Percentiles rank a stretch among this genome's conserved stretches.
These are phyloP conservation scores for Eublepharis macularius DNA, from an alignment of 2,113 vertebrate species.

Conservation along the genomic window DNA sequence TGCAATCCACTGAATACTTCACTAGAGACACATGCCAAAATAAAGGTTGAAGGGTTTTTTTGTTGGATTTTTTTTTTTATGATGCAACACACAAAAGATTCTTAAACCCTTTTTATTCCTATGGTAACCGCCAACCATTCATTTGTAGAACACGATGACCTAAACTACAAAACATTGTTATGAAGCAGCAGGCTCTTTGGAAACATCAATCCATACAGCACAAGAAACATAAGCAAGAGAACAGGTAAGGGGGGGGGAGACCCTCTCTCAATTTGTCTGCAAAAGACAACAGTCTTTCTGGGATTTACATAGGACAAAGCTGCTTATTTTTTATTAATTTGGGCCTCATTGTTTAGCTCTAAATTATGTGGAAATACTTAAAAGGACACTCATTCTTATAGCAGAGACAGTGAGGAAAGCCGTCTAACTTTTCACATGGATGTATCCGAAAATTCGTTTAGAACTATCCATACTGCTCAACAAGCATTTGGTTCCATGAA, in stretches of 20 bases:
- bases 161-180: slow-evolving; percentile 49
- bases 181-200: slow-evolving; percentile 53
- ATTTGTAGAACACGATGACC: slow-evolving; percentile 57
- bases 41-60: slow-evolving; percentile 3
- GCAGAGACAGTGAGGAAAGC: too few relatives aligned
- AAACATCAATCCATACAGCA: slow-evolving; percentile 20
- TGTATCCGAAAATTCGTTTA: too few relatives aligned
- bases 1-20: neutral
- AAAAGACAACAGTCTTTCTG: neutral
- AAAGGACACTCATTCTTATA: neutral
- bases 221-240: slow-evolving; percentile 35
- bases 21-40: slow-evolving; percentile 45
- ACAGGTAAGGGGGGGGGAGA: neutral
- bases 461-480: too few relatives aligned
- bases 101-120: slow-evolving; percentile 56
- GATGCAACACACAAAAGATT: slow-evolving; percentile 39
- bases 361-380: neutral
- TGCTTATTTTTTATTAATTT: neutral
- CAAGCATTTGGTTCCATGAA: too few relatives aligned
- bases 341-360: neutral
- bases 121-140: slow-evolving; percentile 64
- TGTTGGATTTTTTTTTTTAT: neutral
- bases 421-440: too few relatives aligned
- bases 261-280: neutral
- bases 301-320: neutral